Conservation (phyloP, 2,113 vertebrate species). For the Calyptommatus sinebrachiatus region DNA sequence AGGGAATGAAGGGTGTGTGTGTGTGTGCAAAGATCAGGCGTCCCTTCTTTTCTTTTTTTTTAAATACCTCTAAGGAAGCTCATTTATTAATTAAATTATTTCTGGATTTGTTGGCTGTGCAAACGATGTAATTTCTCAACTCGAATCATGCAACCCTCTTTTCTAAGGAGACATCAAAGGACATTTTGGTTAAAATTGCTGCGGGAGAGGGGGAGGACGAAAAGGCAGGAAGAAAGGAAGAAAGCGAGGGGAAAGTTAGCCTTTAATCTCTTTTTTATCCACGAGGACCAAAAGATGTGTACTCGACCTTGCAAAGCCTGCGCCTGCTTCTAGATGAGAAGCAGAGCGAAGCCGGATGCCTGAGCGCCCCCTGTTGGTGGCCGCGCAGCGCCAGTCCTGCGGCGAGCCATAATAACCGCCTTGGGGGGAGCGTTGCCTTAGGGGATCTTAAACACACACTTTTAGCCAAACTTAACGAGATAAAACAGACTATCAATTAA, state of each 20-base stretch:
- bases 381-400: slow-evolving; percentile 46
- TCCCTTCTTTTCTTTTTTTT: slow-evolving; percentile 50
- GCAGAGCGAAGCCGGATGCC: slow-evolving; percentile 50
- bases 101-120: slow-evolving; percentile 58
- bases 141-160: slow-evolving; percentile 62
- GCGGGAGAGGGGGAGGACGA: neutral
- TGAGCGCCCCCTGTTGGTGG: slow-evolving; percentile 75
- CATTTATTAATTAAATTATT: slow-evolving; percentile 77
- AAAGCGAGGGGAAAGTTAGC: slow-evolving; percentile 57
- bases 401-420: slow-evolving; percentile 23
- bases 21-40: slow-evolving; percentile 40
- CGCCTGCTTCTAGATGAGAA: slow-evolving; percentile 59
- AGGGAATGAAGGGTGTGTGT: slow-evolving; percentile 26
- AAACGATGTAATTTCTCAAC: slow-evolving; percentile 69
- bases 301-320: slow-evolving; percentile 66
- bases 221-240: neutral
- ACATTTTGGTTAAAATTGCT: slow-evolving; percentile 72
- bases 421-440: slow-evolving; percentile 10
- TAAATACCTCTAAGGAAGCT: slow-evolving; percentile 60
- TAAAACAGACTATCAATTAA: neutral
- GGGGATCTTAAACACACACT: neutral
- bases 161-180: slow-evolving; percentile 72
- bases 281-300: slow-evolving; percentile 68
- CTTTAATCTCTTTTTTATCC: slow-evolving; percentile 78
- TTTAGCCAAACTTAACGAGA: slow-evolving; percentile 1